These are phyloP conservation scores for Oreochromis spilurus DNA, from an alignment of 2,113 vertebrate genomes.

Conservation along the genomic window DNA sequence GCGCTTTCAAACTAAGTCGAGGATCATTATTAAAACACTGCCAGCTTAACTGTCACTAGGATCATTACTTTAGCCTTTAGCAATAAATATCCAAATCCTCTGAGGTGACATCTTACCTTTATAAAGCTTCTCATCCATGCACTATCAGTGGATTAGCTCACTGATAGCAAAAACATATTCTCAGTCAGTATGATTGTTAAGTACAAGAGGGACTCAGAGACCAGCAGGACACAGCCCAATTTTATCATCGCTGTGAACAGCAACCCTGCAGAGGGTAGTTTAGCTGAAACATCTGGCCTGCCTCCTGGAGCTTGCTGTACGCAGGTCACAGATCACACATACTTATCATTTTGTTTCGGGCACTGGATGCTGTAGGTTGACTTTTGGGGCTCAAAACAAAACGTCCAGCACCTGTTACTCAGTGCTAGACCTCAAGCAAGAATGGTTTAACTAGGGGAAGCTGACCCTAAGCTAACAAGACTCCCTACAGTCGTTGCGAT, in stretches of 20 bases:
- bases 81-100: neutral
- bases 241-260: slow-evolving; percentile 20
- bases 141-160: neutral
- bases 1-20: neutral
- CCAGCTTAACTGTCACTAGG: neutral
- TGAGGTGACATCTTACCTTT: neutral
- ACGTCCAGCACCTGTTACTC: neutral
- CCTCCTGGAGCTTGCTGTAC: slow-evolving; percentile 3
- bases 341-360: slow-evolving; percentile 14
- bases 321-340: slow-evolving; percentile 42
- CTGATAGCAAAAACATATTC: neutral
- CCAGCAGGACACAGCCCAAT: slow-evolving; percentile 5
- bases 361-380: slow-evolving; percentile 2
- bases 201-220: slow-evolving; percentile 25
- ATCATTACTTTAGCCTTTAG: slow-evolving; percentile 25
- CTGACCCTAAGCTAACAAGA: slow-evolving; percentile 34
- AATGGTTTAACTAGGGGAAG: slow-evolving; percentile 27
- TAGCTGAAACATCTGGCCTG: slow-evolving; percentile 28
- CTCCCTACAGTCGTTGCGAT: slow-evolving; percentile 32
- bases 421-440: slow-evolving; percentile 6
- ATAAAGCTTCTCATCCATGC: neutral
- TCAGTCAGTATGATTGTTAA: neutral
- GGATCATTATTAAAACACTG: neutral
- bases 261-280: slow-evolving; percentile 5
- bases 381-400: slow-evolving; percentile 9